Conservation (phyloP, 2,888 invertebrate species). For the Peribatodes rhomboidaria region DNA sequence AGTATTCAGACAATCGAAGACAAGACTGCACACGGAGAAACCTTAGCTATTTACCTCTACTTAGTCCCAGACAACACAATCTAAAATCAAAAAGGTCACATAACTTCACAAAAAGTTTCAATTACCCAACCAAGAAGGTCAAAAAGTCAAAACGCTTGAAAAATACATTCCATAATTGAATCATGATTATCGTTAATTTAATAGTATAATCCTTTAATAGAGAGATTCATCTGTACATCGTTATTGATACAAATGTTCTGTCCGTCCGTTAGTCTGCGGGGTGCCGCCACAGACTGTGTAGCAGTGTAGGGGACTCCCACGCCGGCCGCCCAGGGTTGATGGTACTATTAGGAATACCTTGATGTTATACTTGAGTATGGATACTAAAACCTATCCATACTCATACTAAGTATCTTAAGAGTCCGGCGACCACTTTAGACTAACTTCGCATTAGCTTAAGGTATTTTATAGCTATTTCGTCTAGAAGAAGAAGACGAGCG, state of each 20-base stretch:
- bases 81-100: background rate
- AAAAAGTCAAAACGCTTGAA: background rate
- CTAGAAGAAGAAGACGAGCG: no score
- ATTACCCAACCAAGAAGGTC: background rate
- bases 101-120: slow-evolving; percentile 1
- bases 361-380: background rate
- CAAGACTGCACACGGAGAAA: slow-evolving; percentile 2
- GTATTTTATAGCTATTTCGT: no score
- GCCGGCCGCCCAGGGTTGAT: slow-evolving; percentile 56
- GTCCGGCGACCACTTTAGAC: no score
- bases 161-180: slow-evolving; percentile 5
- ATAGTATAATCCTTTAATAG: slow-evolving; percentile 30
- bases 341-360: slow-evolving; percentile 29
- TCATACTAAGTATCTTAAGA: no score
- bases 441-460: no score
- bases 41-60: background rate
- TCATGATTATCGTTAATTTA: slow-evolving; percentile 18
- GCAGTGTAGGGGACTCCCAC: slow-evolving; percentile 64
- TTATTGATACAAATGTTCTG: slow-evolving; percentile 82
- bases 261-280: slow-evolving; percentile 66
- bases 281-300: slow-evolving; percentile 33
- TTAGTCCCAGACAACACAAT: background rate
- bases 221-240: slow-evolving; percentile 50
- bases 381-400: no score
- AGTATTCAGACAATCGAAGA: background rate